phyloP scores from a whole-genome alignment of 2,113 vertebrate species.

The Gallinago paraguaiae region DNA sequence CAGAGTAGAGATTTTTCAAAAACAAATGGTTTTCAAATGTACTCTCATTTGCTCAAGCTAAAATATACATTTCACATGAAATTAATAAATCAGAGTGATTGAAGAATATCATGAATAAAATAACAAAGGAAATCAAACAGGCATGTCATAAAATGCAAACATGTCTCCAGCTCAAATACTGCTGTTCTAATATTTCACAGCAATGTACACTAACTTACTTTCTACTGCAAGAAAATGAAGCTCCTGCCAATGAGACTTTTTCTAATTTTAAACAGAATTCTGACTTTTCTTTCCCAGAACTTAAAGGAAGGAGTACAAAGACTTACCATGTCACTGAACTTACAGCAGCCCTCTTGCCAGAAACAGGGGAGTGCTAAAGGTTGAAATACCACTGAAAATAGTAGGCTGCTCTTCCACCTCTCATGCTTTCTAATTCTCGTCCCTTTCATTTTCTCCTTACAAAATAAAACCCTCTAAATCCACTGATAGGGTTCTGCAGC shows the following conservation, averaged over 20 bases:
- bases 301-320: not conserved
- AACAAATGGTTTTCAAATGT: not conserved
- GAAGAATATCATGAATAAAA: slow-evolving; percentile 9
- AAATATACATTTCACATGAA: slow-evolving; percentile 13
- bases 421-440: not conserved
- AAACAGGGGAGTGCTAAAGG: not conserved
- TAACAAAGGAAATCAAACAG: slow-evolving; percentile 10
- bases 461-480: not conserved
- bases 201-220: not conserved
- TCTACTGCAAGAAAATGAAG: not conserved
- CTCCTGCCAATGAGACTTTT: not conserved
- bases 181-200: not conserved
- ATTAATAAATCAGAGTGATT: not conserved
- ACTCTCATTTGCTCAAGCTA: not conserved
- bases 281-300: not conserved
- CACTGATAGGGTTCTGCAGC: not conserved
- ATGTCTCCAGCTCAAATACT: not conserved
- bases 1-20: not conserved
- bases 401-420: not conserved
- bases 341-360: not conserved
- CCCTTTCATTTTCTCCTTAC: not conserved
- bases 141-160: not conserved
- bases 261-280: not conserved
- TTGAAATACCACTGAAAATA: not conserved
- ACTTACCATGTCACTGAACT: not conserved